Evolutionary conservation across 2,113 vertebrate species (phyloP), one percentile per base, ranked within the genome.

Genomic region (Elgaria multicarinata): DNA sequence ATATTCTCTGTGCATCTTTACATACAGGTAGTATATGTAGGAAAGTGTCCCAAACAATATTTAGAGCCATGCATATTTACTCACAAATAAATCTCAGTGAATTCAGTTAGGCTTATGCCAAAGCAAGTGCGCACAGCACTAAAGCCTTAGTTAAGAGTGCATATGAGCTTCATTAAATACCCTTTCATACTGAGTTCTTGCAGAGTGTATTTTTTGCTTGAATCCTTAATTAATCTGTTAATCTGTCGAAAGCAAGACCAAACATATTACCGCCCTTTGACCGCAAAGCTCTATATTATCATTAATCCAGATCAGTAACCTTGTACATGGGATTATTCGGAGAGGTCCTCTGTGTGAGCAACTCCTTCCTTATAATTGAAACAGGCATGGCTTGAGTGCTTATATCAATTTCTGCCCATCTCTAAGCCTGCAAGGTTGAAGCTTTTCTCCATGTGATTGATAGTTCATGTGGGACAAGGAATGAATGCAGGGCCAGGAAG

Each of bases 371-470:
- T 77, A 50, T n/a, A 39, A 50, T 90, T 88, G 82, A 85, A 81
- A 82, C 6, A 87, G 88, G 89, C 86, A 10, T 84, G 3, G 85
- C 83, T 93, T 88, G 39, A 87, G 81, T 87, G 88, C 82, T 89
- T 89, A 85, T 85, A 85, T 89, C 88, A 89, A 89, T 89, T 85
- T 89, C 88, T 89, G 74, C 88, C 82, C 82, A 85, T 85, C 74
- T 89, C 46, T 50, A 78, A 89, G 64, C 88, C 64, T 89, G 82
- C 88, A 89, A 89, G 88, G 88, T 85, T 89, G 88, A 85, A 89
- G 88, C 88, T 89, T 89, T 89, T 89, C 88, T 89, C 82, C 82
- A 89, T 89, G 82, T 85, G 88, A 89, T 89, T 84, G 88, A 89
- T 89, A 72, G 88, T 89, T 89, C 88, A 89, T 77, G 64, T 89